These are phyloP conservation scores for Acanthosoma haemorrhoidale DNA, from an alignment of 2,888 invertebrate genomes.

Conservation along the genomic window DNA sequence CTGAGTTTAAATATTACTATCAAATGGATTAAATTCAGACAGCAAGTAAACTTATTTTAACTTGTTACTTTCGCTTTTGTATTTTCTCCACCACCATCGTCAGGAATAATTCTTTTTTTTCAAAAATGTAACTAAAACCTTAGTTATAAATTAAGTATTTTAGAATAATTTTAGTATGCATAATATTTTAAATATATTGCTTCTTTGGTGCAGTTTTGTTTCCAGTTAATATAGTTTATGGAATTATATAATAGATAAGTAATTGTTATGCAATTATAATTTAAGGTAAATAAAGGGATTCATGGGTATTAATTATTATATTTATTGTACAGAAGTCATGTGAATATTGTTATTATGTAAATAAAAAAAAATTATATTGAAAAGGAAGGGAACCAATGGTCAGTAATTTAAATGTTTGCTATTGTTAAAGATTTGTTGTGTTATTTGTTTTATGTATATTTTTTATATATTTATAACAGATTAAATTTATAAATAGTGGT, in stretches of 20 bases:
- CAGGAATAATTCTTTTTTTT: too few species aligned
- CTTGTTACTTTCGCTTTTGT: too few species aligned
- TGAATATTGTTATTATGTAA: slow-evolving; percentile 30
- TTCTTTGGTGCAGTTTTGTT: slow-evolving; percentile 7
- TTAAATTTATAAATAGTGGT: slow-evolving; percentile 7
- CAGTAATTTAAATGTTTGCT: slow-evolving; percentile 18
- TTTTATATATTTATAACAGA: slow-evolving; percentile 24
- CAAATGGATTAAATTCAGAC: not conserved
- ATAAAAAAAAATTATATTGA: slow-evolving; percentile 8
- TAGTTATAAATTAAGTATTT: not conserved
- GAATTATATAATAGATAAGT: not conserved
- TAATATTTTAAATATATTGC: not conserved
- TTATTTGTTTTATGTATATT: slow-evolving; percentile 24
- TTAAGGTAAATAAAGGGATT: slow-evolving; percentile 19
- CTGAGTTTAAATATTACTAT: not conserved
- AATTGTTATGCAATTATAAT: not conserved
- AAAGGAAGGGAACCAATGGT: slow-evolving; percentile 23
- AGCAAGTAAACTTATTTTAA: too few species aligned
- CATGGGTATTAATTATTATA: slow-evolving; percentile 24
- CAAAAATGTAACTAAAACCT: not conserved
- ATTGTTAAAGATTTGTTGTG: slow-evolving; percentile 18
- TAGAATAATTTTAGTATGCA: not conserved
- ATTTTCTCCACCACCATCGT: too few species aligned
- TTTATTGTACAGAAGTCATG: slow-evolving; percentile 23
- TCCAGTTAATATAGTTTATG: not conserved